phyloP scores from a whole-genome alignment of 2,797 vertebrate genomes.

The Setipinna tenuifilis region DNA sequence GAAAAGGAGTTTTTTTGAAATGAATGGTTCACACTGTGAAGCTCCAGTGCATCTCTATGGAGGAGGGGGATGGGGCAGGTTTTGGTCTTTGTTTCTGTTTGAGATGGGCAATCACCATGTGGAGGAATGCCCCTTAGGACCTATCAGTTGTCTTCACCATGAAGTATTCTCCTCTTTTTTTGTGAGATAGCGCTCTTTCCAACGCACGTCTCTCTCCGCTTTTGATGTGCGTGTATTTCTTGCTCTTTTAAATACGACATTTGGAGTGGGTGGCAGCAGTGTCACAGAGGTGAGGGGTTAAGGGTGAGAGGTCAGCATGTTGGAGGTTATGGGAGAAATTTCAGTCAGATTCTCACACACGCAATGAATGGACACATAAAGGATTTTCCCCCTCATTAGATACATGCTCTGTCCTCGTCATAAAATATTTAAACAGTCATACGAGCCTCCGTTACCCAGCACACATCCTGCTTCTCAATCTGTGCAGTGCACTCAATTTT shows the following conservation, averaged over 20 bases:
- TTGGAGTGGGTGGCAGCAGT: neutral
- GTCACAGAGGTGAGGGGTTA: neutral
- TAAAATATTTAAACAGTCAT: constrained; percentile 25
- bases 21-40: constrained; percentile 17
- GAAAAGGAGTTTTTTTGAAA: neutral
- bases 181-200: neutral
- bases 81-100: constrained; percentile 8
- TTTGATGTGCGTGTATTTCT: neutral
- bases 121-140: constrained; percentile 4
- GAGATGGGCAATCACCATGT: constrained; percentile 19
- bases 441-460: neutral
- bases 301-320: neutral
- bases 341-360: constrained; percentile 20
- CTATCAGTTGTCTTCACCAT: neutral
- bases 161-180: neutral
- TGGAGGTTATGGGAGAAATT: constrained; percentile 19
- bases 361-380: neutral
- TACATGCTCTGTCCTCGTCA: neutral
- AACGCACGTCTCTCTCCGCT: neutral
- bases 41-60: constrained; percentile 11
- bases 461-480: neutral
- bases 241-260: constrained; percentile 12
- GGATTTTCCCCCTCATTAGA: constrained; percentile 23
- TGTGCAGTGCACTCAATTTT: neutral
- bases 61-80: neutral